Evolutionary conservation across 1,140 invertebrate genomes (phyloP).

Genomic region (Aradophagus sp.): DNA sequence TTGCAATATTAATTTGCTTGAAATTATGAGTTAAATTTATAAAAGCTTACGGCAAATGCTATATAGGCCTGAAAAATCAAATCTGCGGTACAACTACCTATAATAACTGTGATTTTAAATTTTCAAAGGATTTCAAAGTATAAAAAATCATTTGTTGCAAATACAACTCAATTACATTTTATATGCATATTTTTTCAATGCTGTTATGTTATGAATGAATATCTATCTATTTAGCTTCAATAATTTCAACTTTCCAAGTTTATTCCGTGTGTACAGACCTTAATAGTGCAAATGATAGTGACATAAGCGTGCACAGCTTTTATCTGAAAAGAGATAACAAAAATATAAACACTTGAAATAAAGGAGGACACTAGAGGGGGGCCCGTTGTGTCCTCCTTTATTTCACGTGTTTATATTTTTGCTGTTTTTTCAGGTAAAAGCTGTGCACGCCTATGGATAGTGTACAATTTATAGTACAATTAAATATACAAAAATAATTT

Average conservation of each 20-base stretch:
- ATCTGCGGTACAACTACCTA: constrained; percentile 11
- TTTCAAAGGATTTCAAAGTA: constrained; percentile 31
- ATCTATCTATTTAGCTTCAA: constrained; percentile 18
- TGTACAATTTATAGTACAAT: constrained; percentile 43
- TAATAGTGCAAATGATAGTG: no score
- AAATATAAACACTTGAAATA: no score
- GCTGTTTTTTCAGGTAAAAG: no score
- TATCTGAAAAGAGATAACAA: no score
- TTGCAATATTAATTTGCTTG: no score
- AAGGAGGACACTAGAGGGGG: no score
- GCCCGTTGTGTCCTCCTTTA: no score
- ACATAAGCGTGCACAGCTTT: no score
- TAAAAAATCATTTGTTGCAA: constrained; percentile 36
- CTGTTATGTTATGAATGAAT: constrained; percentile 23
- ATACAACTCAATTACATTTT: constrained; percentile 44
- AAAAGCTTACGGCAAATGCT: no score
- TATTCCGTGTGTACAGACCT: constrained; percentile 30
- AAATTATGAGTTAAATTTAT: no score
- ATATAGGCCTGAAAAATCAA: constrained; percentile 36
- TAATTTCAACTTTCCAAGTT: constrained; percentile 20
- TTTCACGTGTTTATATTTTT: no score
- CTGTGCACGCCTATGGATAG: no score
- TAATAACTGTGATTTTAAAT: constrained; percentile 45
- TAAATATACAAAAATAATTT: constrained; percentile 32
- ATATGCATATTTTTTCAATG: constrained; percentile 44